Conservation (phyloP, 2,797 vertebrate genomes). For the Gobionotothen gibberifrons region DNA sequence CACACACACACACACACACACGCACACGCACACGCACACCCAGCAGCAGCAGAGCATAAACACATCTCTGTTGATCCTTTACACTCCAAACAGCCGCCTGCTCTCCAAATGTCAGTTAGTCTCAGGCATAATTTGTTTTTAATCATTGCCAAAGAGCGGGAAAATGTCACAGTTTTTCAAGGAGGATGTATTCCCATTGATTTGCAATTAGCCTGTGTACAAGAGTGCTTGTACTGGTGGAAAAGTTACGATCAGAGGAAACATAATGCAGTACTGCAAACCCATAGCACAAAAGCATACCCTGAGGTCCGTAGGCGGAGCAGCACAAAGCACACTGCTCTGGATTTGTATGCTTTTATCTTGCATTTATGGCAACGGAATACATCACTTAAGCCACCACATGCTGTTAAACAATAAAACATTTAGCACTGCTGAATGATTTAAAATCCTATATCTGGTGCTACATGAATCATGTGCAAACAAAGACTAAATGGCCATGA, state of each 20-base stretch:
- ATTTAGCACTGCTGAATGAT: conserved; percentile 28
- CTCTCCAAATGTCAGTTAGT: conserved; percentile 73
- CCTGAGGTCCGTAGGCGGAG: conserved; percentile 18
- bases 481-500: neutral
- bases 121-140: conserved; percentile 72
- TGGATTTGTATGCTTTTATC: conserved; percentile 74
- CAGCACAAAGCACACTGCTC: conserved; percentile 68
- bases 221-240: conserved; percentile 27
- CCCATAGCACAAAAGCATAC: conserved; percentile 28
- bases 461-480: conserved; percentile 21
- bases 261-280: conserved; percentile 26
- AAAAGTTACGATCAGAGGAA: conserved; percentile 47
- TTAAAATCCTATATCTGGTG: conserved; percentile 24
- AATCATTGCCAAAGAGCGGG: conserved; percentile 66
- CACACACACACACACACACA: conserved; percentile 11
- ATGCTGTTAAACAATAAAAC: conserved; percentile 51
- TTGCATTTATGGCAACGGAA: conserved; percentile 54
- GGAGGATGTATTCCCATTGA: conserved; percentile 70
- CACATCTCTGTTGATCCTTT: conserved; percentile 65
- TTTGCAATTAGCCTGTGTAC: conserved; percentile 66
- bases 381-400: conserved; percentile 46
- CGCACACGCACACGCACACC: conserved; percentile 20
- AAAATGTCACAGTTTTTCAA: conserved; percentile 72
- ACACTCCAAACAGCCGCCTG: conserved; percentile 62
- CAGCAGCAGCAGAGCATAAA: conserved; percentile 39